Conservation (phyloP, 2,113 vertebrate genomes). For the Callipepla squamata region DNA sequence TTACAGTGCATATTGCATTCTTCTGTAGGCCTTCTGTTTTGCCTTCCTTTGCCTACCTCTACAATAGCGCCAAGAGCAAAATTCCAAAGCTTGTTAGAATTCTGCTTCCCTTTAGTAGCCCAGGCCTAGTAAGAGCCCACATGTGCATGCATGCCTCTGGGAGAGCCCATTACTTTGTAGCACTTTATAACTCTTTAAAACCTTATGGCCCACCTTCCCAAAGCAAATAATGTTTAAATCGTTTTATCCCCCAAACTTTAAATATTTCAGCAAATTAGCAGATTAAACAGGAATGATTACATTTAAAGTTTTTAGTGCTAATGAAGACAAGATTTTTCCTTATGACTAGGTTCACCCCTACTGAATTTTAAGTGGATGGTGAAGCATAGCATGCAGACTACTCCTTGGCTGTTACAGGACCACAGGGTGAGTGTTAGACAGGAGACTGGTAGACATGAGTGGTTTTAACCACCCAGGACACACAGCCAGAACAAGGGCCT, state of each 20-base stretch:
- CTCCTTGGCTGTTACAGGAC: neutral
- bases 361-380: constrained; percentile 52
- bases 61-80: neutral
- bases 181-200: neutral
- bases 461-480: neutral
- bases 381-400: neutral
- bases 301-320: neutral
- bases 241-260: neutral
- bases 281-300: neutral
- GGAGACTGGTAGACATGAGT: neutral
- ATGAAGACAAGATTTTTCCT: constrained; percentile 32
- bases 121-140: neutral
- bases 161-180: neutral
- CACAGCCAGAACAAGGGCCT: neutral
- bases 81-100: neutral
- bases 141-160: fast-evolving
- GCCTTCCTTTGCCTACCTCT: neutral
- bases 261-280: constrained; percentile 2
- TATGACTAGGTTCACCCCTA: neutral
- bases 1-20: neutral
- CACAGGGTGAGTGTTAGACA: neutral
- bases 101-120: neutral
- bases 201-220: neutral
- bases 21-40: neutral
- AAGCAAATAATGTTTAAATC: neutral